Base-by-base conservation (phyloP, 2,797 vertebrate species). In the Brachymystax lenok region DNA sequence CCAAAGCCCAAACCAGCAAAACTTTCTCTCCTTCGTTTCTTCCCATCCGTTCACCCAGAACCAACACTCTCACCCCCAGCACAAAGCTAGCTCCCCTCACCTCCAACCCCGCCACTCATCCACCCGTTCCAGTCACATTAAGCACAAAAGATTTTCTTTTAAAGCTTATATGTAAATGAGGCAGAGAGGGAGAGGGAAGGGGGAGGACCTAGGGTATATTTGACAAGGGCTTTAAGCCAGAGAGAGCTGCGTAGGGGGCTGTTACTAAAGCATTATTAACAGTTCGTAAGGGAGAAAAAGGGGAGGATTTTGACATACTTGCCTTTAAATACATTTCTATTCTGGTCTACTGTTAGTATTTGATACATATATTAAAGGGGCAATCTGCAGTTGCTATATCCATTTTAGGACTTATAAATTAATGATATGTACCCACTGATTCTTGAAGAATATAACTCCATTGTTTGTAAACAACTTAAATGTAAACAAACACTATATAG, bases 151-250 rank as follows among this genome's bases (percentile, higher is more conserved):
- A 94, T 93, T 95, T 92, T 92, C 92, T 93, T 94, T 95, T 89
- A 93, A 95, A 96, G 94, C 95, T 96, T 95, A 95, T 94, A 96
- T 96, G 95, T 94, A 96, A 96, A 96, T 96, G 91, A 96, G 94
- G 80, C 19, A 70, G 63, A 81, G 83, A 87, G 85, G 86, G 90
- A 88, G 83, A 81, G 82, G 66, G 52, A 52, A 51, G 54, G 69
- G 24, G 74, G 88, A 87, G 82, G 89, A 86, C 87, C 84, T 82
- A 75, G 77, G 86, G 91, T 88, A 89, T 89, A 91, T 95, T 90
- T 95, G 91, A 95, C 92, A 93, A 68, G 66, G 66, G 66, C 66
- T 68, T 68, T 68, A 68, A 68, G 35, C 59, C 59, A 63, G 59
- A 63, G 21, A 63, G 59, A 35, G 66, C 66, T 16, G 28, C 14